Conservation (phyloP, 2,113 vertebrate genomes). For the Phyllopteryx taeniolatus region DNA sequence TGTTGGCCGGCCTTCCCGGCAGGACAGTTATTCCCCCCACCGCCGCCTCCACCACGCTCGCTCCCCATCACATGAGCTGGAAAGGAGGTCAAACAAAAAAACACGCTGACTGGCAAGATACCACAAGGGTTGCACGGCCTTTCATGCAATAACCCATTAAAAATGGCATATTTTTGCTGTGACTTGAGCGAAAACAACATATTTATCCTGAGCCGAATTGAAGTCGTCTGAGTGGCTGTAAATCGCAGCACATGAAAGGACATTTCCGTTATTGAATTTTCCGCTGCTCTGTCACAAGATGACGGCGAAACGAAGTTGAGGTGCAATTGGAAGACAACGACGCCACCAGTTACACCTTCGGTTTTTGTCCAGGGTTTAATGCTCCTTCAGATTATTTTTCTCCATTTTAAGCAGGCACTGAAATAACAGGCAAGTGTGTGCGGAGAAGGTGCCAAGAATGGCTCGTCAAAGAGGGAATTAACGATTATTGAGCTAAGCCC, state of each 20-base stretch:
- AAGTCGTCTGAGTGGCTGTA: not conserved
- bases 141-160: not conserved
- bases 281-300: not conserved
- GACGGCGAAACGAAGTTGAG: not conserved
- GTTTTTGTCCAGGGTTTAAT: not conserved
- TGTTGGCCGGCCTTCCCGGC: constrained; percentile 57
- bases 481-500: constrained; percentile 62
- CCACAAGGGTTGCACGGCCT: not conserved
- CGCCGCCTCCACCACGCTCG: constrained; percentile 23
- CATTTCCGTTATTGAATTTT: constrained; percentile 4
- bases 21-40: constrained; percentile 47
- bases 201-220: not conserved
- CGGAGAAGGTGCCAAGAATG: constrained; percentile 51
- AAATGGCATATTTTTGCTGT: not conserved
- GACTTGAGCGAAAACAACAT: not conserved
- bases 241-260: not conserved
- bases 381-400: constrained; percentile 4
- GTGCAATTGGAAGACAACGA: not conserved
- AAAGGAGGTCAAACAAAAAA: constrained; percentile 67
- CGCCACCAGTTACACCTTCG: not conserved
- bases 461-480: constrained; percentile 56
- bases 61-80: constrained; percentile 42
- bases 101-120: constrained; percentile 5
- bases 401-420: constrained; percentile 7
- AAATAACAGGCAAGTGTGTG: constrained; percentile 28